Evolutionary conservation across 2,797 vertebrate species (phyloP).

Genomic region (Alectoris magna): DNA sequence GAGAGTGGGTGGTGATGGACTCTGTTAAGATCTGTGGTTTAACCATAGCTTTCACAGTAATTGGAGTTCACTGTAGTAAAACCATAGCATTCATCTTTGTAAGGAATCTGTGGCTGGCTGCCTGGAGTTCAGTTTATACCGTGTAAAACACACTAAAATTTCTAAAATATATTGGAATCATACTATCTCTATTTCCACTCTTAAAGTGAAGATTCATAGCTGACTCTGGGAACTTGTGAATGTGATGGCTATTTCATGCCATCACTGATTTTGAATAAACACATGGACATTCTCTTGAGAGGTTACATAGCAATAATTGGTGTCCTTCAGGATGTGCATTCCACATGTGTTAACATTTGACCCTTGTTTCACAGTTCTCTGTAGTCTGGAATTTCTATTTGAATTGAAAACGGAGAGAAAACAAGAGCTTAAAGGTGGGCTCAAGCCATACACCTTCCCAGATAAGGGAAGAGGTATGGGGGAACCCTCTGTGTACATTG

Average conservation of each 20-base stretch:
- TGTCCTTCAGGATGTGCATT: background rate
- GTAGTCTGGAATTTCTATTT: background rate
- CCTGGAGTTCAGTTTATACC: background rate
- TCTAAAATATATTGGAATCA: background rate
- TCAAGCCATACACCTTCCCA: background rate
- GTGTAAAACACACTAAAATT: background rate
- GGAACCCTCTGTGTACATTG: background rate
- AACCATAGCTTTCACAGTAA: background rate
- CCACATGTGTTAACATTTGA: no score
- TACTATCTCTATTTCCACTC: background rate
- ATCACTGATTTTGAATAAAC: background rate
- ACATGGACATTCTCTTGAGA: background rate
- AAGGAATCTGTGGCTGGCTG: background rate
- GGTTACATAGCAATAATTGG: accelerated
- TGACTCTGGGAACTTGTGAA: background rate
- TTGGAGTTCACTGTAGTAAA: background rate
- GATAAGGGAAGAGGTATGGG: background rate
- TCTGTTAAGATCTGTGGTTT: background rate
- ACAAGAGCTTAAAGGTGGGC: background rate
- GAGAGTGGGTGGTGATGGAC: background rate
- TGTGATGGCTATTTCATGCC: background rate
- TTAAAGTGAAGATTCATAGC: background rate
- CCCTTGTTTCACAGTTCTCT: background rate
- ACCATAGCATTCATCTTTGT: background rate
- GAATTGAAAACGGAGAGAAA: background rate